Evolutionary conservation across 2,888 invertebrate genomes (phyloP).

Genomic region (Nomada fabriciana): DNA sequence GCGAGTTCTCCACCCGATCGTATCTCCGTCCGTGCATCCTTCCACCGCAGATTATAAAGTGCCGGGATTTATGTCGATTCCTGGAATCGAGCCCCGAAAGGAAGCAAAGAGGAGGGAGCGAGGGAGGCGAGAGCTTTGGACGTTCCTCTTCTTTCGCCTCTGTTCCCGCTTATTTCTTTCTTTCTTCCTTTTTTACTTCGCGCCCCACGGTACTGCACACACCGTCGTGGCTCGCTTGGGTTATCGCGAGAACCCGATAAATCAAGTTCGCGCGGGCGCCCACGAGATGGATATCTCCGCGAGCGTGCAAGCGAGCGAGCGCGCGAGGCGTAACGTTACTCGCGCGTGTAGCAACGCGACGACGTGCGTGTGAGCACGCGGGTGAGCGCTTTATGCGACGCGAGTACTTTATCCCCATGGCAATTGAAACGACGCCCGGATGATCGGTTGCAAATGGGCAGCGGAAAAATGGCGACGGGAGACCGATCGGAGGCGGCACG

Average conservation of each 20-base stretch:
- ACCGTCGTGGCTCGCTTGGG: conserved; percentile 54
- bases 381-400: conserved; percentile 59
- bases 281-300: conserved; percentile 76
- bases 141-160: conserved; percentile 60
- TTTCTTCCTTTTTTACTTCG: conserved; percentile 49
- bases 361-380: conserved; percentile 47
- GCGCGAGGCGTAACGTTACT: conserved; percentile 43
- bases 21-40: conserved; percentile 75
- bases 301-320: conserved; percentile 44
- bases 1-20: conserved; percentile 73
- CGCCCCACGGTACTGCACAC: conserved; percentile 50
- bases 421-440: conserved; percentile 63
- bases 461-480: conserved; percentile 48
- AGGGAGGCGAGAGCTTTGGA: conserved; percentile 5
- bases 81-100: conserved; percentile 76
- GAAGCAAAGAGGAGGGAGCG: conserved; percentile 32
- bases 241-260: conserved; percentile 76
- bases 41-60: conserved; percentile 81
- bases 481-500: conserved; percentile 49
- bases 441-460: conserved; percentile 61
- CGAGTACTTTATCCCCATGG: conserved; percentile 53
- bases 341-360: conserved; percentile 45
- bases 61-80: conserved; percentile 81
- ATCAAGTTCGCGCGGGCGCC: conserved; percentile 78
- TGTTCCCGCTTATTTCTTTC: conserved; percentile 12